phyloP scores from a whole-genome alignment of 2,888 invertebrate species.

The Plemyria rubiginata region DNA sequence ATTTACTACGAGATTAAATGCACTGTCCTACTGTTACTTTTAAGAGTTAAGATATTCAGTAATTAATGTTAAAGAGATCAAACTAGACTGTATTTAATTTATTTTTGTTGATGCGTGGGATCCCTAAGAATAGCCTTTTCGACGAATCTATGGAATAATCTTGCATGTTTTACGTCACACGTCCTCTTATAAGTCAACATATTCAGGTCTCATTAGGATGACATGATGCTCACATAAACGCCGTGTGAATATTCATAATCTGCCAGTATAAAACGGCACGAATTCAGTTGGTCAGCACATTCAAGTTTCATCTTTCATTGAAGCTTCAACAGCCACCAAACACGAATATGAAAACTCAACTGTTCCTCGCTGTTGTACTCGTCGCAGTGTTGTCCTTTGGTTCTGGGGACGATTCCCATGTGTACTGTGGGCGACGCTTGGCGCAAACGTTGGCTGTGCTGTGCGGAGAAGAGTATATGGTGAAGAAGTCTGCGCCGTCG shows the following conservation, averaged over 20 bases:
- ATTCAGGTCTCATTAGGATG: constrained; percentile 36
- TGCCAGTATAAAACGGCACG: constrained; percentile 31
- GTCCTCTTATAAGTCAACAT: constrained; percentile 23
- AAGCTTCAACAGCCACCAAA: constrained; percentile 20
- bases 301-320: constrained; percentile 16
- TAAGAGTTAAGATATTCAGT: too few relatives aligned
- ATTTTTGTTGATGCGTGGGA: constrained; percentile 6
- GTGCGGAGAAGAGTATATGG: constrained; percentile 22
- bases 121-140: neutral
- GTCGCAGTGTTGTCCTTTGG: constrained; percentile 11
- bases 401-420: constrained; percentile 16
- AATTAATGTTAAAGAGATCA: neutral
- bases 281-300: constrained; percentile 16
- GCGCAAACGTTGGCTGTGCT: constrained; percentile 25
- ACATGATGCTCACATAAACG: constrained; percentile 32
- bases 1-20: too few relatives aligned
- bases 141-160: constrained; percentile 2
- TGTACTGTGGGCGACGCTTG: constrained; percentile 33
- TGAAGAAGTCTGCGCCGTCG: constrained; percentile 25
- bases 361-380: constrained; percentile 20
- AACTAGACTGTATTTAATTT: neutral
- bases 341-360: constrained; percentile 30
- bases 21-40: too few relatives aligned
- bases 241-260: constrained; percentile 35
- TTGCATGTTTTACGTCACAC: constrained; percentile 28